Conservation (phyloP, 1,140 invertebrate species). For the Pteromalus puparum region DNA sequence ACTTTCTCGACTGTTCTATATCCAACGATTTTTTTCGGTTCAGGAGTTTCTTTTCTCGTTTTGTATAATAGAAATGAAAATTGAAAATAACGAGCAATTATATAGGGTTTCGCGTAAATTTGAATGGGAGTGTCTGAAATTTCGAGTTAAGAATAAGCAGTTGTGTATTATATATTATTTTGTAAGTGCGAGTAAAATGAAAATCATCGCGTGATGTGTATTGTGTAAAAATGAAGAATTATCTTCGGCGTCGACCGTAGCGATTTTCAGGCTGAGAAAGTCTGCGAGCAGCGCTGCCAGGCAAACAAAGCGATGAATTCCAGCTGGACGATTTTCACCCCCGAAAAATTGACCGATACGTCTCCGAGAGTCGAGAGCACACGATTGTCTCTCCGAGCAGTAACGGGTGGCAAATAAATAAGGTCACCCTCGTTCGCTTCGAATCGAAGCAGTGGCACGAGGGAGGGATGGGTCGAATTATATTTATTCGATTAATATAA, state of each 20-base stretch:
- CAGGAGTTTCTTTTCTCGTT: background rate
- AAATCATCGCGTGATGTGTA: background rate
- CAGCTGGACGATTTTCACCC: conserved; percentile 62
- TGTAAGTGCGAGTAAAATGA: background rate
- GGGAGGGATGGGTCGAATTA: background rate
- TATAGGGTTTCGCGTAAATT: background rate
- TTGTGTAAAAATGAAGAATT: background rate
- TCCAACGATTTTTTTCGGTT: background rate
- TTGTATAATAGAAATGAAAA: too few relatives aligned
- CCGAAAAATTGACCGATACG: conserved; percentile 64
- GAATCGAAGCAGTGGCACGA: background rate
- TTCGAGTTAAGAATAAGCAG: too few relatives aligned
- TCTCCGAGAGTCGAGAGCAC: background rate
- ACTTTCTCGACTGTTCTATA: background rate
- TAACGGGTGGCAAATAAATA: conserved; percentile 46
- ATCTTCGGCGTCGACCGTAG: background rate
- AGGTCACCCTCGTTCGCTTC: background rate
- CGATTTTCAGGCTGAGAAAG: conserved; percentile 48
- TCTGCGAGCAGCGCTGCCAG: background rate
- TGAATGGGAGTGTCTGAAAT: background rate
- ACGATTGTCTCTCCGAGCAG: background rate
- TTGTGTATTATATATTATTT: background rate
- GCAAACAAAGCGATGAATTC: conserved; percentile 60
- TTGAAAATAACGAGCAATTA: background rate
- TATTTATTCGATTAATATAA: conserved; percentile 44